Evolutionary conservation across 2,888 invertebrate species (phyloP).

Genomic region (Hesperia comma): DNA sequence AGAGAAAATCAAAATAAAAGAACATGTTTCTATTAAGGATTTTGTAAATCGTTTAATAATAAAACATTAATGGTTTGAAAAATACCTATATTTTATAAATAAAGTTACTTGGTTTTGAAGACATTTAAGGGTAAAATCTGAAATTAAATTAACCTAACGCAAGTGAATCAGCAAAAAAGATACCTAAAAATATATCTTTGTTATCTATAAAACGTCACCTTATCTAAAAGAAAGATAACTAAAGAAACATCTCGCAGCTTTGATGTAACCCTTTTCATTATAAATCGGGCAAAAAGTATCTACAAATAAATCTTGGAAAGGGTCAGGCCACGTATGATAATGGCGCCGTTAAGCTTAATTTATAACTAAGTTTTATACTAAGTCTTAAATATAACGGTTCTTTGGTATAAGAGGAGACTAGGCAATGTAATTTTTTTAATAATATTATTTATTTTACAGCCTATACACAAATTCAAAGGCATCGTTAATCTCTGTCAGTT

Average conservation of each 20-base stretch:
- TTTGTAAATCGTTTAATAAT: no score
- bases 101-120: background rate
- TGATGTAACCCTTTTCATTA: constrained; percentile 20
- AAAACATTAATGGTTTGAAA: no score
- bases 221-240: constrained; percentile 23
- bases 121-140: background rate
- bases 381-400: background rate
- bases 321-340: constrained; percentile 26
- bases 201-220: constrained; percentile 23
- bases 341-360: constrained; percentile 21
- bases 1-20: no score
- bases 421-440: no score
- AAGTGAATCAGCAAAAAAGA: background rate
- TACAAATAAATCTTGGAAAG: constrained; percentile 26
- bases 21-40: no score
- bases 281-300: constrained; percentile 8
- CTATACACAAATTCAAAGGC: no score
- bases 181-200: background rate
- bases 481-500: no score
- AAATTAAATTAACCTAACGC: constrained; percentile 12
- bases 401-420: no score
- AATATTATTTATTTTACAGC: no score
- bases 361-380: constrained; percentile 10
- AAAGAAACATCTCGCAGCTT: constrained; percentile 17
- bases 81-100: no score